These are phyloP conservation scores for Xestia rhomboidea DNA, from an alignment of 2,888 invertebrate species.

Conservation along the genomic window DNA sequence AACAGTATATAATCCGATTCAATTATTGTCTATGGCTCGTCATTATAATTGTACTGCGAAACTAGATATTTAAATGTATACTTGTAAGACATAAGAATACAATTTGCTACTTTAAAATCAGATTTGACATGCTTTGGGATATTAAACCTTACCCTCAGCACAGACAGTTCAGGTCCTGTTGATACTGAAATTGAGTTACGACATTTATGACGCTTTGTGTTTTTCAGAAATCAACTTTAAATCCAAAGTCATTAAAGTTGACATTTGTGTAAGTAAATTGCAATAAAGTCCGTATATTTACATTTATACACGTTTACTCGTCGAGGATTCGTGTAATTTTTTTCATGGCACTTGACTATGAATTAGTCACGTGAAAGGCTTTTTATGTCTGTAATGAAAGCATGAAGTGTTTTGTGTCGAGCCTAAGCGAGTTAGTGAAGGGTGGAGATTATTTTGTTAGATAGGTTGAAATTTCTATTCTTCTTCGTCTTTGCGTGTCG, in stretches of 20 bases:
- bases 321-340: conserved; percentile 39
- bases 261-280: conserved; percentile 18
- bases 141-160: neutral
- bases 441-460: conserved; percentile 1
- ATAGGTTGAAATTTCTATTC: conserved; percentile 12
- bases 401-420: conserved; percentile 30
- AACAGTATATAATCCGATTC: conserved; percentile 55
- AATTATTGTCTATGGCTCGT: conserved; percentile 47
- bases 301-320: neutral
- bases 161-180: neutral
- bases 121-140: neutral
- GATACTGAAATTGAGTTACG: neutral
- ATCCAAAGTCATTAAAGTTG: conserved; percentile 6
- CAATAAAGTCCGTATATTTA: neutral
- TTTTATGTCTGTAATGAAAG: conserved; percentile 51
- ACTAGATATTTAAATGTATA: conserved; percentile 50
- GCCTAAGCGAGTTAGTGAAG: conserved; percentile 20
- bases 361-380: conserved; percentile 57
- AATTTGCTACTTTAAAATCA: conserved; percentile 26
- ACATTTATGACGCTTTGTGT: neutral
- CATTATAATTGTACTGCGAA: conserved; percentile 50
- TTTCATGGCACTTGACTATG: conserved; percentile 46
- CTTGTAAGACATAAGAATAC: conserved; percentile 31
- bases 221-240: conserved; percentile 31
- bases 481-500: too few relatives aligned